Evolutionary conservation across 2,113 vertebrate species (phyloP).

Genomic region (Pagrus major): DNA sequence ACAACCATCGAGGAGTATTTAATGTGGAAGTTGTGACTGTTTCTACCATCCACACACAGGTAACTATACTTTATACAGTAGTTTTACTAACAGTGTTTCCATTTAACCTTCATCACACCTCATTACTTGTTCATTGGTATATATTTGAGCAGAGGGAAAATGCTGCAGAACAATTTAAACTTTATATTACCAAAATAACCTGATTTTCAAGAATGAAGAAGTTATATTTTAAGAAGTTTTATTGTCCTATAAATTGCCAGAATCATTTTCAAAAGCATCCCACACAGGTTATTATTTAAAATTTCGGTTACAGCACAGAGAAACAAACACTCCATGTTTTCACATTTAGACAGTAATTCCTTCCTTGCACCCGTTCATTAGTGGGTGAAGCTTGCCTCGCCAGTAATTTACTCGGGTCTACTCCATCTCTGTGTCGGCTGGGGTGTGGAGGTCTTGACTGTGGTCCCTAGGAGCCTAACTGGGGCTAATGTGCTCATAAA

Average conservation of each 20-base stretch:
- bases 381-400: conserved; percentile 16
- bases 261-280: neutral
- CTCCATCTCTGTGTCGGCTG: conserved; percentile 66
- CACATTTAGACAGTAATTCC: conserved; percentile 27
- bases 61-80: conserved; percentile 62
- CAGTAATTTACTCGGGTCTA: conserved; percentile 64
- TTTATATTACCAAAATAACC: neutral
- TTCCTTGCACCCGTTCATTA: conserved; percentile 46
- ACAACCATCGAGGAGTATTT: conserved; percentile 98
- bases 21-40: conserved; percentile 95
- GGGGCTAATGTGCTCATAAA: conserved; percentile 75
- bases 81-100: neutral
- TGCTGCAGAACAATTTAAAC: neutral
- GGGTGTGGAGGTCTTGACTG: conserved; percentile 51
- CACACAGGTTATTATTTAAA: neutral
- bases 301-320: conserved; percentile 1
- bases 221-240: neutral
- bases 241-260: neutral
- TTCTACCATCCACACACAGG: conserved; percentile 96
- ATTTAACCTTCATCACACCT: neutral
- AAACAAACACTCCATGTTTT: conserved; percentile 12
- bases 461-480: conserved; percentile 58
- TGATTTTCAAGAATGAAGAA: neutral
- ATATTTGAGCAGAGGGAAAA: neutral
- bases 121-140: neutral